Conservation (phyloP, 2,797 vertebrate species). For the Lepus oiostolus region DNA sequence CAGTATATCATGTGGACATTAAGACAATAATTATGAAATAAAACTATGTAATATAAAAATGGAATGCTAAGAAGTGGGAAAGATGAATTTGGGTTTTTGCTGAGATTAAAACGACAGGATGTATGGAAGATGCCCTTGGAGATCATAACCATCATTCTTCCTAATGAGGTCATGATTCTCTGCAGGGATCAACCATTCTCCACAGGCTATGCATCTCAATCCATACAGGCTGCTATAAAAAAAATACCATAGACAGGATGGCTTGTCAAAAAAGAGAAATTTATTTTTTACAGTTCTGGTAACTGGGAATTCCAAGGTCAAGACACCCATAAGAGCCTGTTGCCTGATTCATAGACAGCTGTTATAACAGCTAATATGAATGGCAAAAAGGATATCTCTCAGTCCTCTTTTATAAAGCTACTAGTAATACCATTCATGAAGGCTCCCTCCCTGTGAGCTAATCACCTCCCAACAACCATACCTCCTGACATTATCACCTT, state of each 20-base stretch:
- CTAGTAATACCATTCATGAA: neutral
- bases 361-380: neutral
- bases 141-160: neutral
- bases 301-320: neutral
- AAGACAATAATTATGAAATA: conserved; percentile 66
- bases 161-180: neutral
- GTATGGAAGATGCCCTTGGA: neutral
- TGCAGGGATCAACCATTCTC: neutral
- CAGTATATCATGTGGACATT: conserved; percentile 1
- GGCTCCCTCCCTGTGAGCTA: too few species aligned
- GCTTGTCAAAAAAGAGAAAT: neutral
- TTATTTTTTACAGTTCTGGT: neutral
- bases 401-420: neutral
- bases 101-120: neutral
- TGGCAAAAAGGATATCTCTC: neutral
- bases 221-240: neutral
- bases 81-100: neutral
- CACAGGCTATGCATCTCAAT: neutral
- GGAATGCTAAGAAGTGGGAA: neutral
- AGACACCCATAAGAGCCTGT: neutral
- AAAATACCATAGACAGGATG: neutral
- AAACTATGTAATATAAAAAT: conserved; percentile 48
- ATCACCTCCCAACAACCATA: neutral
- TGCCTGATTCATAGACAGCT: neutral
- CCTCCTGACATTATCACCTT: neutral